Evolutionary conservation across 2,888 invertebrate genomes (phyloP).

Genomic region (Lasioglossum calceatum): DNA sequence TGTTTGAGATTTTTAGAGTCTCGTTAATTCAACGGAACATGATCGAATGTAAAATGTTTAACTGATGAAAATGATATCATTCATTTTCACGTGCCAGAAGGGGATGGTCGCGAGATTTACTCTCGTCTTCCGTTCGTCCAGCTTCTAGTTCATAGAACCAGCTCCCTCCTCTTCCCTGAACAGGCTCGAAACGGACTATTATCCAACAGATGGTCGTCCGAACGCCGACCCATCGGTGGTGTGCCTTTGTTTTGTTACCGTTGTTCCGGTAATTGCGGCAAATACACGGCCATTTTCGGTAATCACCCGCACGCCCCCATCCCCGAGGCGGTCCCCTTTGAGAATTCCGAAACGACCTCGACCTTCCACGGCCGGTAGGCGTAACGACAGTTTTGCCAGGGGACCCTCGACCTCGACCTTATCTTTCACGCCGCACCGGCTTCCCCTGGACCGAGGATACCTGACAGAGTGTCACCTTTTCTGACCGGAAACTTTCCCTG

Average conservation of each 20-base stretch:
- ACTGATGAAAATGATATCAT: too few relatives aligned
- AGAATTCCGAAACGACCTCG: conserved; percentile 75
- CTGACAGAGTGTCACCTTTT: conserved; percentile 1
- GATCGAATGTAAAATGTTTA: too few relatives aligned
- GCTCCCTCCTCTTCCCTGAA: conserved; percentile 66
- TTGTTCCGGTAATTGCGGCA: conserved; percentile 82
- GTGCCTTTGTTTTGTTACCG: conserved; percentile 81
- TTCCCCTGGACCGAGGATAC: neutral
- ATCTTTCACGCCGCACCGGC: conserved; percentile 29
- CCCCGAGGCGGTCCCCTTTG: conserved; percentile 77
- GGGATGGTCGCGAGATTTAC: neutral
- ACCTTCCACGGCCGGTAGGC: conserved; percentile 75
- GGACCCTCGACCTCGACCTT: conserved; percentile 66
- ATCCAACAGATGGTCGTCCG: conserved; percentile 82
- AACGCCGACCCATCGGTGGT: conserved; percentile 65
- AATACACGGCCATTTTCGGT: conserved; percentile 81
- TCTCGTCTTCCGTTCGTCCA: conserved; percentile 25
- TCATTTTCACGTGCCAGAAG: neutral
- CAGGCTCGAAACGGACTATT: conserved; percentile 72
- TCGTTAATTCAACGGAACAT: neutral
- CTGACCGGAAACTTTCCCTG: neutral
- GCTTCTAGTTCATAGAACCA: conserved; percentile 60
- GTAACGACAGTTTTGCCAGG: conserved; percentile 71
- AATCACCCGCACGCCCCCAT: conserved; percentile 75
- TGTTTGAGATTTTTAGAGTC: too few relatives aligned